Evolutionary conservation across 2,888 invertebrate genomes (phyloP), one percentile per base, ranked within the genome.

Genomic region (Coremacera marginata): DNA sequence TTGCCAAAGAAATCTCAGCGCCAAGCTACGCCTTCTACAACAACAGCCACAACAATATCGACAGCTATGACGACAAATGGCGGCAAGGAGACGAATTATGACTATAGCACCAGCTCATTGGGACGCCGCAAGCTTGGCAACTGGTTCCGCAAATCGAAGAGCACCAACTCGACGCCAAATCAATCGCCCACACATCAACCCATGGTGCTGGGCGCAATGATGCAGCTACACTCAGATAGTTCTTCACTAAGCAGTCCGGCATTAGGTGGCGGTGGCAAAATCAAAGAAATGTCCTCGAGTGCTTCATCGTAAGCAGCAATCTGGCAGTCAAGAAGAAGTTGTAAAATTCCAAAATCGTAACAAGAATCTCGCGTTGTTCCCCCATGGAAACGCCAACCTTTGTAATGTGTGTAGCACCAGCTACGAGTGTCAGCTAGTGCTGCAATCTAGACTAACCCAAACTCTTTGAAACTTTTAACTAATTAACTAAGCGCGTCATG

Each of bases 121-220:
- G 89, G 89, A 3, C 86, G 89, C n/a, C 86, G 88, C 9, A 86
- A 88, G 55, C 84, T 89, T 60, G 89, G 89, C 51, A 89, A 88
- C 82, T 89, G 89, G 89, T 89, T 89, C 78, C 87, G 89, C 31
- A 89, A 89, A 74, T 88, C 89, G 51, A 89, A 89, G 81, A 89
- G 89, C 79, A 87, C 86, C 27, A 88, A 88, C 78, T 88, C 88
- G 71, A 89, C 89, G 34, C 89, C 89, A 8, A 89, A 89, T 80
- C 89, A 89, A 77, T 89, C 89, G 62, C 89, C 89, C 25, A 89
- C 89, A 49, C 89, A 89, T 79, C 88, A 89, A 80, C 84, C 87
- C 34, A 11, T 57, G 67, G 55, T 60, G 55, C 70, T 55, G 25
- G 70, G 76, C 25, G 49, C 55, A 14, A 55, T 67, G 67, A 55